Evolutionary conservation across 2,113 vertebrate genomes (phyloP).

Genomic region (Periophthalmodon schlosseri): DNA sequence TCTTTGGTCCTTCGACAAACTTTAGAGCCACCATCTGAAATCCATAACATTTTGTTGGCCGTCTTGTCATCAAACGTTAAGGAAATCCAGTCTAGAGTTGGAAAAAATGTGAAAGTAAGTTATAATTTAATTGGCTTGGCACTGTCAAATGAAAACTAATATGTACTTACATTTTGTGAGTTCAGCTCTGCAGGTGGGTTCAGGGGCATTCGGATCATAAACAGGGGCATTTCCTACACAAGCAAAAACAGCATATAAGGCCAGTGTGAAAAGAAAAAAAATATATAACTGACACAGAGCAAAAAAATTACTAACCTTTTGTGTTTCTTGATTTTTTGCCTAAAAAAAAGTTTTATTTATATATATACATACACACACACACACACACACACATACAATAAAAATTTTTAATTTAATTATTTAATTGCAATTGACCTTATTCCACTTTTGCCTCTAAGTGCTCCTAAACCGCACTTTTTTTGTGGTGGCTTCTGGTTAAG

Average conservation of each 20-base stretch:
- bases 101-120: not conserved
- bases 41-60: slow-evolving; percentile 66
- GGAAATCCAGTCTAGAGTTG: slow-evolving; percentile 54
- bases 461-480: too few relatives aligned
- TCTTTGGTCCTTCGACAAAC: slow-evolving; percentile 56
- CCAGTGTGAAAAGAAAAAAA: not conserved
- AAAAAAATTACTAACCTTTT: slow-evolving; percentile 26
- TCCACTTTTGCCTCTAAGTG: too few relatives aligned
- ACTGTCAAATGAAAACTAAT: not conserved
- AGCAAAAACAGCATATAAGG: not conserved
- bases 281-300: not conserved
- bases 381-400: not conserved
- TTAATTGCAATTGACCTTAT: too few relatives aligned
- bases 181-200: slow-evolving; percentile 59
- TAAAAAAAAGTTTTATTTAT: too few relatives aligned
- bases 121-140: not conserved
- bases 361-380: not conserved
- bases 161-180: slow-evolving; percentile 51
- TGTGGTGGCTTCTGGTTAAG: too few relatives aligned
- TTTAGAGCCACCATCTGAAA: slow-evolving; percentile 46
- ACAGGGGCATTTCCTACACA: slow-evolving; percentile 35
- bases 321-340: slow-evolving; percentile 29
- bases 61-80: slow-evolving; percentile 63
- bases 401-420: too few relatives aligned
- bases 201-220: slow-evolving; percentile 54